These are phyloP conservation scores for Phoxinus phoxinus DNA, from an alignment of 2,113 vertebrate species.

Conservation along the genomic window DNA sequence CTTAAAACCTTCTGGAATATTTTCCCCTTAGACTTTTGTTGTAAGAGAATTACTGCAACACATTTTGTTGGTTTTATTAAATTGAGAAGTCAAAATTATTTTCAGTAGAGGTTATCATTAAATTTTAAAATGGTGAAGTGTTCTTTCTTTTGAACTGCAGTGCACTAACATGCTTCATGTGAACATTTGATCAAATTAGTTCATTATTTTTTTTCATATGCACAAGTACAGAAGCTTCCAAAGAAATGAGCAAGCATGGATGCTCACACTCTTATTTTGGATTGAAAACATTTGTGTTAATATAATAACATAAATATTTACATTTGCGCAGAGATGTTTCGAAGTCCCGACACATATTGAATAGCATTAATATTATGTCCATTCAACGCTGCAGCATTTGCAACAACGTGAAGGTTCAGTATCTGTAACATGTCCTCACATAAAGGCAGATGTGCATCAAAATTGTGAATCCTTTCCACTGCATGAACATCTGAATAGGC, in stretches of 20 bases:
- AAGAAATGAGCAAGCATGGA: conserved; percentile 10
- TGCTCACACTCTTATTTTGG: neutral
- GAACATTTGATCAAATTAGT: neutral
- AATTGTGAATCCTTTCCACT: neutral
- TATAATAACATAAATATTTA: conserved; percentile 22
- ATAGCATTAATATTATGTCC: neutral
- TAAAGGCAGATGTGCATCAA: neutral
- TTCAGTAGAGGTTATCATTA: neutral
- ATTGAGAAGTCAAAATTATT: neutral
- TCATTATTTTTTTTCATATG: neutral
- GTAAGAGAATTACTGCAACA: neutral
- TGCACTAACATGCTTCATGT: neutral
- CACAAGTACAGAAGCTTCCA: neutral
- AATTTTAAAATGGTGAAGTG: neutral
- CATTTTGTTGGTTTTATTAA: neutral
- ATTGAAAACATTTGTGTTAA: neutral
- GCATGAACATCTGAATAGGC: neutral
- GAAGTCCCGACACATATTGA: neutral
- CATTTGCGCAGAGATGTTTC: neutral
- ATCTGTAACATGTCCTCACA: neutral
- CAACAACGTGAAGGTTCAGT: neutral
- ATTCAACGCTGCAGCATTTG: neutral
- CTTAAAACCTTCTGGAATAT: neutral
- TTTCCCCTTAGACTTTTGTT: neutral
- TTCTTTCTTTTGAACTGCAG: conserved; percentile 2